Base-by-base conservation (phyloP, 2,113 vertebrate species). In the Saccopteryx bilineata region DNA sequence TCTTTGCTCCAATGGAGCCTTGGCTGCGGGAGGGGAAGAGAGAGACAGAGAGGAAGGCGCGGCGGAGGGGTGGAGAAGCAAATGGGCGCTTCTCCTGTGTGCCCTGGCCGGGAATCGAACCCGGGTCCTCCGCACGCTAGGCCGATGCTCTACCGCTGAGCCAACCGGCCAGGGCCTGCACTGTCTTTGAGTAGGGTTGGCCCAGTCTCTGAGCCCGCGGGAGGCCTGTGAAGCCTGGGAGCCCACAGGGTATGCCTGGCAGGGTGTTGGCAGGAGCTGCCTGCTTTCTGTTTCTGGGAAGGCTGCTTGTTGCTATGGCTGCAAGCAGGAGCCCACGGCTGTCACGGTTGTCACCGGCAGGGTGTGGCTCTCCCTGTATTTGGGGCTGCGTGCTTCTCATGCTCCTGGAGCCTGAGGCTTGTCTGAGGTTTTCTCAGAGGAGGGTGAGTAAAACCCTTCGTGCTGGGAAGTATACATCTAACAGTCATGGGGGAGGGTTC, bases 221-320 rank as follows among this genome's bases (percentile, higher is more conserved):
- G 31, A 84, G 63, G 63, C 82, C 19, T 1, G 26, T 7, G 61
- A 82, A 39, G 39, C 80, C 58, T 8, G 7, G 17, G 48, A 39
- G 39, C 39, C 48, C 9, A 1, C 21, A 21, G 8, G 33, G 56
- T 5, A n/a, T 26, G n/a, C 19, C 54, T 2, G 21, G 56, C 78
- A 9, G 23, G 78, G 56, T 80, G 56, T 68, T 54, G 82, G 48
- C 46, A 84, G 63, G 61, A 66, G 63, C 63, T 17, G 31, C 63
- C 78, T 52, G 78, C 65, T 96, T 56, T 14, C 17, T 78, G 21
- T 80, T 46, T 72, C 79, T 19, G 0, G 26, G 52, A 69, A 9
- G 1, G 68, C 9, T 63, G 68, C n/a, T 92, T 50, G 83, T 97
- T 75, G 46, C 94, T 69, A 46, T 82, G 94, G 92, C 54, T 93